A percentile compares a stretch with the other conserved stretches of the same genome.
These are phyloP conservation scores for Tapera naevia DNA, from an alignment of 2,797 vertebrate genomes.

Conservation along the genomic window DNA sequence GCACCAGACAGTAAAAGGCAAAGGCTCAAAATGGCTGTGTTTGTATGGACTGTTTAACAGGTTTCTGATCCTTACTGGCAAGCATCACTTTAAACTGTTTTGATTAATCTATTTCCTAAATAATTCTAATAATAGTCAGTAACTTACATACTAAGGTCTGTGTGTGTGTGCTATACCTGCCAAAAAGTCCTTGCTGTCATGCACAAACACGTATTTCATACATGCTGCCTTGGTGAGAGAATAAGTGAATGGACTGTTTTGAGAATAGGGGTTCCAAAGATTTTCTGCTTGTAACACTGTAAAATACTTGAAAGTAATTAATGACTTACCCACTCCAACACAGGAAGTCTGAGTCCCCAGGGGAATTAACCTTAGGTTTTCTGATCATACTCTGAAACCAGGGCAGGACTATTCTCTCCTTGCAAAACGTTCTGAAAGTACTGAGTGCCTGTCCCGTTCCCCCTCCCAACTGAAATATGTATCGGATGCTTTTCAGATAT, in stretches of 20 bases:
- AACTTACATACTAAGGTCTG: not conserved
- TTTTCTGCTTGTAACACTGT: not conserved
- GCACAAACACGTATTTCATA: not conserved
- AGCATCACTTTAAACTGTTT: not conserved
- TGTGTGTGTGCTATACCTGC: not conserved
- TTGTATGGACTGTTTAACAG: not conserved
- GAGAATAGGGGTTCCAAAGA: not conserved
- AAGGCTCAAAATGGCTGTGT: not conserved
- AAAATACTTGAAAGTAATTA: not conserved
- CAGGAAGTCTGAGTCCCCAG: not conserved
- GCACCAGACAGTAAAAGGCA: not conserved
- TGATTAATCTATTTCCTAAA: not conserved
- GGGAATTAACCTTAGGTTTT: not conserved
- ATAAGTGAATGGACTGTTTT: rapidly evolving
- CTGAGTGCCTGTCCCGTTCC: not conserved
- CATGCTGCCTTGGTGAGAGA: not conserved
- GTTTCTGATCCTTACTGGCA: not conserved
- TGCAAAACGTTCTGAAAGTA: not conserved
- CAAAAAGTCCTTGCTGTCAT: not conserved
- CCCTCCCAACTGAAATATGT: not conserved
- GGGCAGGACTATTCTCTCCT: not conserved
- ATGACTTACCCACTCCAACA: not conserved
- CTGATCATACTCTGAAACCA: not conserved
- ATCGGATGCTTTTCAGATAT: not conserved
- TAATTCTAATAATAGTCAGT: not conserved